Evolutionary conservation across 2,113 vertebrate genomes (phyloP), one percentile per base, ranked within the genome.

Genomic region (Tympanuchus pallidicinctus): DNA sequence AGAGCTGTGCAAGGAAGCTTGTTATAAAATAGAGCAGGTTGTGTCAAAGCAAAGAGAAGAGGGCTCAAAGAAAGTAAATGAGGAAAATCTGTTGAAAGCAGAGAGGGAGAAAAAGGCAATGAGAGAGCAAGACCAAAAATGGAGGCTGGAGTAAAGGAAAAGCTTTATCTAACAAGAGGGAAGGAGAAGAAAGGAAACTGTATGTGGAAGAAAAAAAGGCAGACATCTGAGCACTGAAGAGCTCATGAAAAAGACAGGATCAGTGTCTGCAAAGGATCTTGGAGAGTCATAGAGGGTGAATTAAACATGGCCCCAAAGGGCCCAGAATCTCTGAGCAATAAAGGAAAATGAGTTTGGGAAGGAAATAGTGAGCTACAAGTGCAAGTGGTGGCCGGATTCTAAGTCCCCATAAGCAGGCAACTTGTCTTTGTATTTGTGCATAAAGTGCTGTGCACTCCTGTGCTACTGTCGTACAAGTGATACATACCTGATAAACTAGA

Each of bases 241-340:
- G 45, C 71, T 92, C 1, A 1, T 59, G 67, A 87, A 73, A 90
- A 79, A 90, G 66, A n/a, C 63, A 66, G 66, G 59, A 85, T 87
- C 59, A 45, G 50, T 87, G 63, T 75, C 73, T 92, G 50, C 25
- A 80, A 85, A 93, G 63, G 24, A 80, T 94, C 74, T 87, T 8
- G 6, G 64, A 60, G 76, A 84, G 34, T 54, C 10, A 1, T 40
- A 71, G 59, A 47, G 77, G n/a, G 88, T 96, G 73, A 93, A 91
- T 91, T 87, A 94, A 89, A 89, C 61, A 83, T 90, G 57, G 34
- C 48, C 60, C 57, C 59, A 80, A 38, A 56, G 76, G 36, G 66
- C 65, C 27, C 45, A 66, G 52, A 92, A 63, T 92, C 91, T 77
- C 76, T 72, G 52, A 80, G 50, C 73, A 73, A 48, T 47, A 2